Conservation (phyloP, 2,888 invertebrate genomes). For the Malachius bipustulatus region DNA sequence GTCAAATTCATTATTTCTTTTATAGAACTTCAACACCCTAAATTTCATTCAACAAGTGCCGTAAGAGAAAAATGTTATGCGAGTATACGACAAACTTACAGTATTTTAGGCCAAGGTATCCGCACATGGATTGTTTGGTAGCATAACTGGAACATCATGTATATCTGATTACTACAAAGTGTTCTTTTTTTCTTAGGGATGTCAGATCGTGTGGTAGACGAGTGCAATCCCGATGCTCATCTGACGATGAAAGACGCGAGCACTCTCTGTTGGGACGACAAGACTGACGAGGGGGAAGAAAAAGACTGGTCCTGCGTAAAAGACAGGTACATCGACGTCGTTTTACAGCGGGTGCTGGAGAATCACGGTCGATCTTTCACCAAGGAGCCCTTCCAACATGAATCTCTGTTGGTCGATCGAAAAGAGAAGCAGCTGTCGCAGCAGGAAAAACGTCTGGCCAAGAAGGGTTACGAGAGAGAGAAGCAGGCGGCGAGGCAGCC, state of each 20-base stretch:
- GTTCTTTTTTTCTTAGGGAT: slow-evolving; percentile 40
- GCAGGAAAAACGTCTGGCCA: slow-evolving; percentile 85
- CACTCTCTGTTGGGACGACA: slow-evolving; percentile 82
- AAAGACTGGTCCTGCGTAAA: slow-evolving; percentile 60
- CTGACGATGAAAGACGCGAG: slow-evolving; percentile 81
- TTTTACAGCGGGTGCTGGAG: slow-evolving; percentile 63
- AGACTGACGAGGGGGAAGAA: slow-evolving; percentile 70
- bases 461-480: slow-evolving; percentile 86
- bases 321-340: slow-evolving; percentile 67
- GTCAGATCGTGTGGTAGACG: slow-evolving; percentile 96
- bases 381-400: slow-evolving; percentile 89
- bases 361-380: slow-evolving; percentile 52
- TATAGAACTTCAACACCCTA: no score
- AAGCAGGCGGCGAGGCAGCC: slow-evolving; percentile 58
- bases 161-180: slow-evolving; percentile 1
- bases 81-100: no score
- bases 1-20: no score
- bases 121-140: no score
- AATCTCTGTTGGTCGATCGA: slow-evolving; percentile 84
- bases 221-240: slow-evolving; percentile 93
- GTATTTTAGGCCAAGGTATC: no score
- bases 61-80: no score
- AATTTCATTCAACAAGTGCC: no score
- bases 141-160: no score
- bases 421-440: slow-evolving; percentile 90